Base-by-base conservation (phyloP, 2,888 invertebrate genomes). In the Stratiomys singularior region DNA sequence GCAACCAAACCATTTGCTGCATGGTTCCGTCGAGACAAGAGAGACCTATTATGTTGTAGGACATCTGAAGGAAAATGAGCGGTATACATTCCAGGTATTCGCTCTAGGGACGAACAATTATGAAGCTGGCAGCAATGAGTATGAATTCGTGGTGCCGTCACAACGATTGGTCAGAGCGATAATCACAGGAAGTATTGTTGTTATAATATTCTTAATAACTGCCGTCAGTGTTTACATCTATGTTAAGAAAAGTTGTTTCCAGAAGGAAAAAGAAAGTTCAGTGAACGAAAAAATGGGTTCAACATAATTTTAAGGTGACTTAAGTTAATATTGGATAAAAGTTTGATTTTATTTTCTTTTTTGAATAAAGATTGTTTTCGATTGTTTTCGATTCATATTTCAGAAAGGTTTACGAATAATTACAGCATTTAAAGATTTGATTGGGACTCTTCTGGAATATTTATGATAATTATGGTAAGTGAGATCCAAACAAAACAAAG, bases 11-110 rank as follows among this genome's bases (percentile, higher is more conserved):
- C 89, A 90, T 81, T 89, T 92, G 80, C 88, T 93, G n/a, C 88
- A 89, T 78, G 91, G 92, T 77, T 89, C 90, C 74, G 91, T 90
- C 23, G 92, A 93, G 86, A 94, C 94, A 9, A 89, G 88, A 46
- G 92, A 93, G 83, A 93, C 91, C 81, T 92, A 91, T 84, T 90
- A 91, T 84, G 87, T 89, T 91, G 93, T 95, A 81, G 90, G 90
- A 82, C 89, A 90, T 80, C 88, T 94, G 81, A 90, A 91, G 82
- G 94, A 94, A 83, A 94, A 94, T 81, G 90, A 89, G 82, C 89
- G 88, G 74, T 95, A 95, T 85, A 89, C 90, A 83, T 92, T 95
- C 83, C 92, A 93, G 86, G 93, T 96, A 78, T 85, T 90, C 79
- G 92, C 94, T 0, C 87, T 91, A 78, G 90, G 92, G 0, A 84